A percentile compares a stretch with the other conserved stretches of the same genome.
phyloP scores from a whole-genome alignment of 2,888 invertebrate genomes.

The Alloscopus bannaensis region DNA sequence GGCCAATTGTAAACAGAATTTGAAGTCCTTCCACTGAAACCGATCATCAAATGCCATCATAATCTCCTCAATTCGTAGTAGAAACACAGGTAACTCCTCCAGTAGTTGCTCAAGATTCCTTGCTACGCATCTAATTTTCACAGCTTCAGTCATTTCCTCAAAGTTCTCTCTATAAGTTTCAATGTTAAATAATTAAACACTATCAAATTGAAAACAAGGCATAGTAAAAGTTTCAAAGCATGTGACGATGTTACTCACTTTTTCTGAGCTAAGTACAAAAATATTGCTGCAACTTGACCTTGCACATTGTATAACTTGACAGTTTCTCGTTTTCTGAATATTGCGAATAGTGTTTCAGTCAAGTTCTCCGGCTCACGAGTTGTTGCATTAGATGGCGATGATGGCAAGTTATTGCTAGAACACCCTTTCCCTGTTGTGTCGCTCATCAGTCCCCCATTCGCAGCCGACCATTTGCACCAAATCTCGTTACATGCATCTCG shows the following conservation, averaged over 20 bases:
- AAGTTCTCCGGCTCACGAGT: slow-evolving; percentile 56
- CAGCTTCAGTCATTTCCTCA: slow-evolving; percentile 79
- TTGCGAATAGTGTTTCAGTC: slow-evolving; percentile 73
- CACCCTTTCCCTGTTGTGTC: slow-evolving; percentile 21
- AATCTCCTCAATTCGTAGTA: slow-evolving; percentile 80
- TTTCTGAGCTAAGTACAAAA: slow-evolving; percentile 78
- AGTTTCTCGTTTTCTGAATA: slow-evolving; percentile 79
- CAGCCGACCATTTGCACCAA: slow-evolving; percentile 68
- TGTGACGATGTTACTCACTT: slow-evolving; percentile 77
- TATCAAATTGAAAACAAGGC: background rate
- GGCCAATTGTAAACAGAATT: slow-evolving; percentile 80
- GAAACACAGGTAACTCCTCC: slow-evolving; percentile 81
- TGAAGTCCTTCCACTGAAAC: slow-evolving; percentile 80
- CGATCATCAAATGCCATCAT: slow-evolving; percentile 81
- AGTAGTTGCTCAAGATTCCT: slow-evolving; percentile 81
- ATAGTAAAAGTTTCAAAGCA: background rate
- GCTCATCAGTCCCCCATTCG: slow-evolving; percentile 42
- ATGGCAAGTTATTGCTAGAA: slow-evolving; percentile 13
- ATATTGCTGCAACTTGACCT: slow-evolving; percentile 78
- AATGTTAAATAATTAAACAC: slow-evolving; percentile 14
- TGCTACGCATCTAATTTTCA: slow-evolving; percentile 80
- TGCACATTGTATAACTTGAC: slow-evolving; percentile 79
- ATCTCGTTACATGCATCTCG: slow-evolving; percentile 71
- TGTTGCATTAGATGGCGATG: slow-evolving; percentile 5
- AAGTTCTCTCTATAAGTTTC: slow-evolving; percentile 79